A percentile compares a stretch with the other conserved stretches of the same genome.
These are phyloP conservation scores for Ochlodes sylvanus DNA, from an alignment of 2,888 invertebrate species.

Conservation along the genomic window DNA sequence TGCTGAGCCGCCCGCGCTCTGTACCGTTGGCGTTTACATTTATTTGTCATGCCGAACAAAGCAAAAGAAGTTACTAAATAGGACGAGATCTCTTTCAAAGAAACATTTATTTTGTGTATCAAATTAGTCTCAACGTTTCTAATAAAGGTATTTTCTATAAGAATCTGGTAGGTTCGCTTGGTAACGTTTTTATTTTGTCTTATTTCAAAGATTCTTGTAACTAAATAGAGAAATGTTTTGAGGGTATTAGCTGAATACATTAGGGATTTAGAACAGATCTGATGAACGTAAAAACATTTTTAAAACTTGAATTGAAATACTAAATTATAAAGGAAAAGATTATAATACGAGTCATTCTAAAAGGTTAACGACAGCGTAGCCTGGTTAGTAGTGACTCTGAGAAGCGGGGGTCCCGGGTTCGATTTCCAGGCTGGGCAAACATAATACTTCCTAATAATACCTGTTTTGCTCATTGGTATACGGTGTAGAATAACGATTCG, in stretches of 20 bases:
- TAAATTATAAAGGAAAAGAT: no score
- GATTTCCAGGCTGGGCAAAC: no score
- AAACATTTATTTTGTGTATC: conserved; percentile 11
- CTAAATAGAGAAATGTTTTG: not conserved
- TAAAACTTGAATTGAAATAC: not conserved
- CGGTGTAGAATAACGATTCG: no score
- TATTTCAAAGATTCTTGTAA: not conserved
- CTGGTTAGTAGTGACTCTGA: no score
- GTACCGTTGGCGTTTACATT: conserved; percentile 31
- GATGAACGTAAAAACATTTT: not conserved
- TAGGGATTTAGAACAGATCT: not conserved
- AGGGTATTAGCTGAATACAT: not conserved
- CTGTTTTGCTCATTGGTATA: no score
- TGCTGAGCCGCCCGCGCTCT: conserved; percentile 38
- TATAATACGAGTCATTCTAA: no score
- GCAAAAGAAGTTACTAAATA: conserved; percentile 27
- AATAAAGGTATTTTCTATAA: not conserved
- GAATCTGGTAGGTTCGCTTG: not conserved
- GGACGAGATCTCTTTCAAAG: conserved; percentile 3
- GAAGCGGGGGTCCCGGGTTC: no score
- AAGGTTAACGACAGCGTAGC: no score
- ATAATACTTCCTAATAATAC: no score
- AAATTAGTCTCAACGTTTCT: conserved; percentile 5
- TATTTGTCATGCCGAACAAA: conserved; percentile 13
- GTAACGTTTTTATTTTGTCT: not conserved